Conservation (phyloP, 2,113 vertebrate species). For the Aptenodytes forsteri region DNA sequence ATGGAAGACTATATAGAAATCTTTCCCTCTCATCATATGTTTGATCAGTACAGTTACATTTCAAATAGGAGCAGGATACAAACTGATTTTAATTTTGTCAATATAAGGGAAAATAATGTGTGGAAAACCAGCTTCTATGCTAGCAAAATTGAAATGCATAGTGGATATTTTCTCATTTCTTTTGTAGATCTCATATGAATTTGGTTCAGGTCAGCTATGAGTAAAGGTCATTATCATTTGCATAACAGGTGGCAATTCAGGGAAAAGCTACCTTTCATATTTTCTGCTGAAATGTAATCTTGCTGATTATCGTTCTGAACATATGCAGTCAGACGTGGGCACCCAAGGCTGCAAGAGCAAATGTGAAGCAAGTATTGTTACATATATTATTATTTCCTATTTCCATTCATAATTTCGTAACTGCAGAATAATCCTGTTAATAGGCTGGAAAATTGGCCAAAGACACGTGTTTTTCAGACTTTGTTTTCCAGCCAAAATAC, state of each 20-base stretch:
- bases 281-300: background rate
- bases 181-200: background rate
- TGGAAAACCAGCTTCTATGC: background rate
- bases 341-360: background rate
- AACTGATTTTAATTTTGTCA: background rate
- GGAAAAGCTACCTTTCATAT: background rate
- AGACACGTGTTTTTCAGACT: background rate
- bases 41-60: background rate
- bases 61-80: background rate
- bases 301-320: background rate
- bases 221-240: background rate
- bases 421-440: background rate
- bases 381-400: background rate
- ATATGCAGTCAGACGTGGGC: background rate
- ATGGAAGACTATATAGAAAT: background rate
- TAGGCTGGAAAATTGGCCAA: background rate
- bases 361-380: background rate
- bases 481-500: background rate
- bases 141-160: background rate
- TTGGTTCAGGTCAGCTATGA: background rate
- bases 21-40: background rate
- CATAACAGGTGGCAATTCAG: background rate
- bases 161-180: background rate
- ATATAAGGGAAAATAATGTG: background rate
- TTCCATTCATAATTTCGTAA: background rate